A percentile compares a stretch with the other conserved stretches of the same genome.
phyloP scores from a whole-genome alignment of 2,888 invertebrate species.

The Agonopterix arenella region DNA sequence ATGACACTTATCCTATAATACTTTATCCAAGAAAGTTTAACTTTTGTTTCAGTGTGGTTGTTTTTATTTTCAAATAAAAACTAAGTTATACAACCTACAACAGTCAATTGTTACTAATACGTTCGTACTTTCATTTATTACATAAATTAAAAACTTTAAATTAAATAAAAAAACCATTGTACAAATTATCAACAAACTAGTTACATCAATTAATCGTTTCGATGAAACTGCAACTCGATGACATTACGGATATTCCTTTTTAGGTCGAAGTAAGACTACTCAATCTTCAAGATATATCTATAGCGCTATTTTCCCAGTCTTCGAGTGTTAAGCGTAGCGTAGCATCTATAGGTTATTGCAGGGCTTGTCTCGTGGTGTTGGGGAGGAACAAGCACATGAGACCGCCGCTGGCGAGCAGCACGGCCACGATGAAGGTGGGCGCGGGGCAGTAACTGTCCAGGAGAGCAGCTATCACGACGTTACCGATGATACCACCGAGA shows the following conservation, averaged over 20 bases:
- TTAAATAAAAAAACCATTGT: conserved; percentile 46
- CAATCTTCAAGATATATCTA: too few relatives aligned
- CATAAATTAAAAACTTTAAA: conserved; percentile 41
- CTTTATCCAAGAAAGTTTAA: conserved; percentile 41
- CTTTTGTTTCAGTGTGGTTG: conserved; percentile 30
- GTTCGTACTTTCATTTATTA: conserved; percentile 30
- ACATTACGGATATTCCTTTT: conserved; percentile 14
- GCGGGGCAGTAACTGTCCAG: conserved; percentile 93
- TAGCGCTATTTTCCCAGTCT: too few relatives aligned
- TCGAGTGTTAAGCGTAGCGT: neutral
- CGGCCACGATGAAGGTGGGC: conserved; percentile 94
- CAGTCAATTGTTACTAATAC: conserved; percentile 34
- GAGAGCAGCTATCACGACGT: conserved; percentile 91
- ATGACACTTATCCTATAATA: conserved; percentile 56
- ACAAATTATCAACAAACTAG: conserved; percentile 52
- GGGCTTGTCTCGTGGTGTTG: conserved; percentile 90
- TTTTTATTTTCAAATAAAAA: conserved; percentile 24
- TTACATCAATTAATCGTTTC: conserved; percentile 38
- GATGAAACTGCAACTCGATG: conserved; percentile 22
- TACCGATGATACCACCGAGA: conserved; percentile 91
- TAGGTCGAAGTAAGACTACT: too few relatives aligned
- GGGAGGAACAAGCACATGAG: conserved; percentile 92
- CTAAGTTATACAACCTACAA: conserved; percentile 29
- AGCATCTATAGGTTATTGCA: conserved; percentile 43
- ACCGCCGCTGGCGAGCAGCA: conserved; percentile 90